Evolutionary conservation across 2,888 invertebrate genomes (phyloP), one percentile per base, ranked within the genome.

Genomic region (Resseliella maxima): DNA sequence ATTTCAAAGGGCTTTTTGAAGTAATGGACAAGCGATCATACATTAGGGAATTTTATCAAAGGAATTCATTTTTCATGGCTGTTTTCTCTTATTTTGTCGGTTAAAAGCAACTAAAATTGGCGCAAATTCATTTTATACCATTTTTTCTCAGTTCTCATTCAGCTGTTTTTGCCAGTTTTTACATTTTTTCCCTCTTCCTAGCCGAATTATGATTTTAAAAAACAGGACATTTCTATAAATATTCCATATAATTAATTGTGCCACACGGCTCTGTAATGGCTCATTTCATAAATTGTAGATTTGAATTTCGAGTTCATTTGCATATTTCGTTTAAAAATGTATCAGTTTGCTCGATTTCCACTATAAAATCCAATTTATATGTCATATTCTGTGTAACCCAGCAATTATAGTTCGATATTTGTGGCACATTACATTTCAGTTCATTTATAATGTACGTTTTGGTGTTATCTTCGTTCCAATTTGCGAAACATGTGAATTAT

Each of bases 141-240:
- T n/a, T n/a, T n/a, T n/a, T n/a, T n/a, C n/a, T n/a, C n/a, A n/a
- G n/a, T n/a, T n/a, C 41, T 41, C 5, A 41, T 41, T 41, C 41
- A 41, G 41, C 41, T 5, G 5, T 41, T 41, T 41, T 41, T 41
- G 41, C 12, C 41, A 41, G 41, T 41, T 41, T 41, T 41, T 5
- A 12, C 12, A 5, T 8, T 41, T 50, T 50, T 6, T 50, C 8
- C 2, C 5, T 50, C 50, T 50, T 2, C 18, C n/a, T 18, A 50
- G 18, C 8, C 50, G 41, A 41, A 41, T 41, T 41, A 12, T 41
- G 41, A 8, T 5, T 12, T 12, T 8, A 41, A 50, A 72, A 35
- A 72, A 72, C 15, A 72, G 72, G 72, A 72, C 35, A 31, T 72
- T 72, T 72, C 72, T 72, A 72, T 72, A 35, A 72, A 72, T 72